Base-by-base conservation (phyloP, 2,113 vertebrate species). In the Panthera leo region DNA sequence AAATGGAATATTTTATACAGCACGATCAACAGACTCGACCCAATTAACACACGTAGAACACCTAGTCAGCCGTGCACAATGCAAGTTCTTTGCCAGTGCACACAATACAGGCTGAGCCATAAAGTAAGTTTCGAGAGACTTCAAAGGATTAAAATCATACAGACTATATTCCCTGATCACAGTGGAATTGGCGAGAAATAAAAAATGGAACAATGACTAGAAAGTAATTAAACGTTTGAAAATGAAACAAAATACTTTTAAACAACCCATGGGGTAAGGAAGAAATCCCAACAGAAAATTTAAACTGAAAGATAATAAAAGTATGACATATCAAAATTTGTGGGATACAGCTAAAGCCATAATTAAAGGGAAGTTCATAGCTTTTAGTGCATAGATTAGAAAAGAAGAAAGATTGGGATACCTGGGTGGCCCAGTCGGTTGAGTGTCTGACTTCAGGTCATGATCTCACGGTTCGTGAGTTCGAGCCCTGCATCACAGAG, bases 211-310 rank as follows among this genome's bases (percentile, higher is more conserved):
- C 13, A 6, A 83, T 23, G 61, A 80, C 23, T 36, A 42, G 29
- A 70, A 85, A 89, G 82, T 36, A 91, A 87, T 76, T 21, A 89
- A 95, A 85, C 31, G 48, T 39, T 93, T 68, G 53, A 76, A 94
- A 90, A 83, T 27, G n/a, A 90, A 95, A 36, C 51, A 67, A 95
- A 88, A 21, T 5, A 61, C 6, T 80, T 90, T 76, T 11, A 73
- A 68, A 80, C 79, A 84, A 91, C 76, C 42, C 68, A 31, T 2
- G 9, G 48, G n/a, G 45, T 27, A 89, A 90, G 21, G 63, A 95
- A 85, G 67, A 95, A 86, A 82, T 94, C n/a, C 82, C 78, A 27
- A 34, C 18, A 45, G 61, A 85, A 85, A 89, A 70, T 86, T 82
- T 67, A 65, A 61, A 79, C 21, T 7, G 61, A 94, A 95, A 95